phyloP scores from a whole-genome alignment of 2,888 invertebrate genomes.

The Limnephilus auricula region DNA sequence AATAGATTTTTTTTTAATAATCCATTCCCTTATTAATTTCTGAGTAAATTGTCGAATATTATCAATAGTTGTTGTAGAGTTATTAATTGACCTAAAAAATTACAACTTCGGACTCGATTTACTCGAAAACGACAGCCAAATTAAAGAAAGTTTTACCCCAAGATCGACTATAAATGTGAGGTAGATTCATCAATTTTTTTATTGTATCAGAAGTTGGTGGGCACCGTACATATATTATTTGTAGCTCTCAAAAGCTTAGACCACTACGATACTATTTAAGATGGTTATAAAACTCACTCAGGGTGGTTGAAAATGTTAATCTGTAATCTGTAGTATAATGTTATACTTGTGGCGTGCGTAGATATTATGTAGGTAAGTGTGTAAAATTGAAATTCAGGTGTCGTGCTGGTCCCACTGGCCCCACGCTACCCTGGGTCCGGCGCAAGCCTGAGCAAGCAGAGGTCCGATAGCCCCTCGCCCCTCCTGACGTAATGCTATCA shows the following conservation, averaged over 20 bases:
- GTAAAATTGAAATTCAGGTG: slow-evolving; percentile 26
- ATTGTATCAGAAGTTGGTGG: too few relatives aligned
- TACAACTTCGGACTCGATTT: too few relatives aligned
- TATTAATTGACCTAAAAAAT: too few relatives aligned
- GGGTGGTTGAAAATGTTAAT: neutral
- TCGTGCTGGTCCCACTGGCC: neutral
- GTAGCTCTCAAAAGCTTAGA: neutral
- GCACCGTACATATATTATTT: too few relatives aligned
- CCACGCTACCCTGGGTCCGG: neutral
- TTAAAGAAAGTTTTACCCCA: too few relatives aligned
- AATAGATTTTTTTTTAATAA: too few relatives aligned
- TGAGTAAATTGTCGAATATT: too few relatives aligned
- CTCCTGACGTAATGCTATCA: slow-evolving; percentile 30
- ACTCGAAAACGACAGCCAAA: too few relatives aligned
- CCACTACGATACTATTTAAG: neutral
- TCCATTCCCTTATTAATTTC: too few relatives aligned
- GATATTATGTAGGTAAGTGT: neutral
- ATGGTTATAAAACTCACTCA: neutral
- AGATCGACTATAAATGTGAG: too few relatives aligned
- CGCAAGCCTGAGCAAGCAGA: slow-evolving; percentile 26
- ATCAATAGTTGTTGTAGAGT: too few relatives aligned
- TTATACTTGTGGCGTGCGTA: neutral
- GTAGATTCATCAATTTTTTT: too few relatives aligned
- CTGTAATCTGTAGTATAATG: neutral
- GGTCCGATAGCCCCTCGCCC: slow-evolving; percentile 37